Evolutionary conservation across 2,888 invertebrate genomes (phyloP).

Genomic region (Sesia bembeciformis): DNA sequence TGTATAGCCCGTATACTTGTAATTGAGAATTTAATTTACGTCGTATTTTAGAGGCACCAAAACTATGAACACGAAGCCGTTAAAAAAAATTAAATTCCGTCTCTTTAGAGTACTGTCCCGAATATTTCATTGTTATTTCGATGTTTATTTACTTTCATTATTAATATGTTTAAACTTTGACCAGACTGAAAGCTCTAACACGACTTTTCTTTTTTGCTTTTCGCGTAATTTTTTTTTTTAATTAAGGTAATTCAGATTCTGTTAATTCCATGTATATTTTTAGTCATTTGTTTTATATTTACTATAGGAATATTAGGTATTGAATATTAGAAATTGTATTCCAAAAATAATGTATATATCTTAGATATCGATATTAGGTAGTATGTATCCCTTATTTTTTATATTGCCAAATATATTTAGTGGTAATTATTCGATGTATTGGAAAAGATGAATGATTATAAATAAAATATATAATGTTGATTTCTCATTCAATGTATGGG

Average conservation of each 20-base stretch:
- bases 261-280: conserved; percentile 48
- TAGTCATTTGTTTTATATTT: conserved; percentile 46
- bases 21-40: too few relatives aligned
- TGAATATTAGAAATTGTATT: conserved; percentile 41
- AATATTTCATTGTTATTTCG: too few relatives aligned
- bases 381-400: conserved; percentile 69
- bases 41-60: too few relatives aligned
- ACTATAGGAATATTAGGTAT: conserved; percentile 22
- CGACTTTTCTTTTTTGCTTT: too few relatives aligned
- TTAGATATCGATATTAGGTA: conserved; percentile 45
- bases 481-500: conserved; percentile 46
- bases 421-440: conserved; percentile 52
- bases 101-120: too few relatives aligned
- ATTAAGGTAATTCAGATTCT: conserved; percentile 21
- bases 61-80: too few relatives aligned
- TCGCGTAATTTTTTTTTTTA: too few relatives aligned
- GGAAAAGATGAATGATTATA: conserved; percentile 49
- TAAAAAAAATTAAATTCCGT: too few relatives aligned
- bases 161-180: too few relatives aligned
- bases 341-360: conserved; percentile 23
- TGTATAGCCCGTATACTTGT: too few relatives aligned
- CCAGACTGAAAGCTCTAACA: too few relatives aligned
- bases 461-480: conserved; percentile 37
- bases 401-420: conserved; percentile 73
- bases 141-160: too few relatives aligned